Percentiles rank a stretch among this genome's conserved stretches.
Conservation (phyloP, 2,797 vertebrate genomes). For the Rhodeus uyekii region DNA sequence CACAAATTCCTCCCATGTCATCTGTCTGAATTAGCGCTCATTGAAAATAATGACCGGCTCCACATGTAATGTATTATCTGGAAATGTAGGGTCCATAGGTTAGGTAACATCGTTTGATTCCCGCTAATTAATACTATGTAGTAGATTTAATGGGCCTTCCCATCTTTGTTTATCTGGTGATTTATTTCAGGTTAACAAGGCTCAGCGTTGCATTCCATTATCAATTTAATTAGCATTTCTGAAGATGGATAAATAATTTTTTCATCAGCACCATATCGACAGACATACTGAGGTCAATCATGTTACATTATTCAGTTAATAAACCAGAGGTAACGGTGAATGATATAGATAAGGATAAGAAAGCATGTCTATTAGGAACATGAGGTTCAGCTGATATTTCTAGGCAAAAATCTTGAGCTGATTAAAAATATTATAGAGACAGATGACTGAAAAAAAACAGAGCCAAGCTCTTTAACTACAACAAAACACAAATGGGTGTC, state of each 20-base stretch:
- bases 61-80: constrained; percentile 40
- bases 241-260: constrained; percentile 34
- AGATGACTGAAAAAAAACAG: background rate
- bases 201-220: constrained; percentile 33
- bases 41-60: constrained; percentile 50
- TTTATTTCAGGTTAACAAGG: constrained; percentile 40
- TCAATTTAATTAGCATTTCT: constrained; percentile 38
- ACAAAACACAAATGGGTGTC: background rate
- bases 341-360: constrained; percentile 20
- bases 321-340: constrained; percentile 22
- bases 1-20: constrained; percentile 40
- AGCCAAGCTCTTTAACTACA: background rate
- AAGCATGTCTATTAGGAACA: background rate
- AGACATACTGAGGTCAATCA: constrained; percentile 18
- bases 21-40: constrained; percentile 52
- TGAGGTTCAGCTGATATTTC: constrained; percentile 7
- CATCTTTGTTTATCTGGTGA: constrained; percentile 46
- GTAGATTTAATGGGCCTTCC: constrained; percentile 47
- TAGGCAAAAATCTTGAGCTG: background rate
- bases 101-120: constrained; percentile 40
- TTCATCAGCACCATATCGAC: constrained; percentile 17
- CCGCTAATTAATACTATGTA: constrained; percentile 51
- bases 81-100: constrained; percentile 36
- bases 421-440: constrained; percentile 4
- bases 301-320: constrained; percentile 32